Base-by-base conservation (phyloP, 2,797 vertebrate species). In the Crenuchus spilurus region DNA sequence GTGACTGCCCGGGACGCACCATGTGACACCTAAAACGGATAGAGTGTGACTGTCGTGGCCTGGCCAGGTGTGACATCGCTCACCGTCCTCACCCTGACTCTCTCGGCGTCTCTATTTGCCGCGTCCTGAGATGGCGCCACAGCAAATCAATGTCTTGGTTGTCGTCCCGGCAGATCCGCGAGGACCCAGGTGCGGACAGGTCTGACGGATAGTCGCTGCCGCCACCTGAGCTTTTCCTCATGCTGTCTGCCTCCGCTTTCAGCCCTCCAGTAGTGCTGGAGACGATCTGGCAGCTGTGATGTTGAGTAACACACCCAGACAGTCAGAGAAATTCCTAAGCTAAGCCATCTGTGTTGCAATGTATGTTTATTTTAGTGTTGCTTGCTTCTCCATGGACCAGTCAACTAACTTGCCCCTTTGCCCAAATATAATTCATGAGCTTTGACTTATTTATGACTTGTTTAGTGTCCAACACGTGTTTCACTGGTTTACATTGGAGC, bases 181-280 rank as follows among this genome's bases (percentile, higher is more conserved):
- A 30, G 11, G 54, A 14, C n/a, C 35, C 42, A 41, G 41, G 31
- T 74, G 61, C 39, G 7, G 35, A n/a, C 64, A 60, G 26, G 24
- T 64, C 9, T 58, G 55, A 58, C 55, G 30, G 55, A 35, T 31
- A 20, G 55, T 9, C n/a, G 55, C 14, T 35, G 33, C 18, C n/a
- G 14, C 65, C 60, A 55, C 31, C 48, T 65, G 60, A 73, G 60
- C 58, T 60, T 51, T 31, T 24, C 60, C n/a, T 51, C 54, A 22
- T 22, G 35, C 13, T 52, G 66, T 37, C 22, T 74, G 41, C 6
- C 24, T 49, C 28, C 3, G 39, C 33, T 44, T n/a, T 44, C 6
- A 10, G 37, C 14, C 18, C 44, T 62, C 26, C 46, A 41, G 37
- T 24, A 24, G 16, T 37, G 26, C 4, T 35, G 11, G 11, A 66